Evolutionary conservation across 2,888 invertebrate species (phyloP).

Genomic region (Tipula unca): DNA sequence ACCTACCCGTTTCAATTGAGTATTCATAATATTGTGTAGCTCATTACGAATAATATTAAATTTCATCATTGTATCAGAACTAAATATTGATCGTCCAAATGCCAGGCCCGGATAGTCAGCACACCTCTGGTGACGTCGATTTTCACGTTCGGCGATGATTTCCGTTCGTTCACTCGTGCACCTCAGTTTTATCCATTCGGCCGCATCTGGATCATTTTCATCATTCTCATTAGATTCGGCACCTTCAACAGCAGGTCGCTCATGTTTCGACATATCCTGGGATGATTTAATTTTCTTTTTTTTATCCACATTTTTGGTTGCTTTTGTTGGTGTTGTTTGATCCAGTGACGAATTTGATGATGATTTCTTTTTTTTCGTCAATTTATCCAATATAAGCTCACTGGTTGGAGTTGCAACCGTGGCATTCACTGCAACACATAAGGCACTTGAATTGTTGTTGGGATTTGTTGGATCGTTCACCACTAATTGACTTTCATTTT

Average conservation of each 20-base stretch:
- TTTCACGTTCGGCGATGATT: conserved; percentile 77
- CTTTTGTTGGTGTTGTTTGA: conserved; percentile 21
- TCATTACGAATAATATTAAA: conserved; percentile 95
- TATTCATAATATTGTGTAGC: conserved; percentile 94
- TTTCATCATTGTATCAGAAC: conserved; percentile 96
- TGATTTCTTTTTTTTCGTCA: not conserved
- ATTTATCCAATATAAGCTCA: not conserved
- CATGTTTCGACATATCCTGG: conserved; percentile 30
- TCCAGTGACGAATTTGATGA: not conserved
- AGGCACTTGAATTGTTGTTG: conserved; percentile 18
- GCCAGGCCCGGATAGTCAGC: conserved; percentile 89
- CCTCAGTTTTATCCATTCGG: conserved; percentile 72
- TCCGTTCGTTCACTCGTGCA: conserved; percentile 87
- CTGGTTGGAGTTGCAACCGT: not conserved
- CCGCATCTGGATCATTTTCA: conserved; percentile 69
- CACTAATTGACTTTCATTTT: not conserved
- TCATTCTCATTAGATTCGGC: conserved; percentile 46
- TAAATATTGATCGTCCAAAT: conserved; percentile 86
- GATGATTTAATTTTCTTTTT: conserved; percentile 20
- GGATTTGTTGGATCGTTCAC: not conserved
- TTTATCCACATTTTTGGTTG: conserved; percentile 17
- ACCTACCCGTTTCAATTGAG: conserved; percentile 88
- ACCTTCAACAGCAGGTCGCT: conserved; percentile 30
- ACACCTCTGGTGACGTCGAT: conserved; percentile 62
- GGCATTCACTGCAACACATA: not conserved